phyloP scores from a whole-genome alignment of 1,140 invertebrate genomes.

The Daktulosphaira vitifoliae region DNA sequence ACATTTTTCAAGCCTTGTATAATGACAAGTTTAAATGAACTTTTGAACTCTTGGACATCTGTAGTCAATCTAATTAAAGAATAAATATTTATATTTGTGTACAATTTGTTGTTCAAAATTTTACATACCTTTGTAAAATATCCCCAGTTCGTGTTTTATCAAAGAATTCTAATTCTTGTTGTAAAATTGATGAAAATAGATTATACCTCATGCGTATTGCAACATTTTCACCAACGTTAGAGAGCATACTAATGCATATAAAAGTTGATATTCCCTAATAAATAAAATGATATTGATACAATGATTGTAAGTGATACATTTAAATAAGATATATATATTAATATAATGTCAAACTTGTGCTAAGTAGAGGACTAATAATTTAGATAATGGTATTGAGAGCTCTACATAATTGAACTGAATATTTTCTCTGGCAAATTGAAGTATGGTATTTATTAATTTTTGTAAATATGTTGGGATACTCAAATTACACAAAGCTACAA shows the following conservation, averaged over 20 bases:
- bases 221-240: constrained; percentile 76
- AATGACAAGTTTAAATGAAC: constrained; percentile 83
- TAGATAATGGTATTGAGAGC: constrained; percentile 56
- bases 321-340: constrained; percentile 29
- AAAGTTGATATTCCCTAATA: constrained; percentile 77
- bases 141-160: constrained; percentile 84
- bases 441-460: constrained; percentile 65
- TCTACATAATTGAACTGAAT: constrained; percentile 49
- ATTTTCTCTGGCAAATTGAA: constrained; percentile 45
- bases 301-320: constrained; percentile 4
- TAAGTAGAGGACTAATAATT: constrained; percentile 57
- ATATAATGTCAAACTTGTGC: constrained; percentile 54
- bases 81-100: background rate
- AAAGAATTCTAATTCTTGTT: constrained; percentile 86
- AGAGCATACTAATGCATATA: constrained; percentile 75
- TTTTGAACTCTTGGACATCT: constrained; percentile 96
- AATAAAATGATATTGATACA: constrained; percentile 36
- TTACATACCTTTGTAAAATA: constrained; percentile 67
- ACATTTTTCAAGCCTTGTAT: constrained; percentile 77
- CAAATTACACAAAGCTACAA: constrained; percentile 72
- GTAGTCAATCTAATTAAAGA: constrained; percentile 61
- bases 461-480: constrained; percentile 69
- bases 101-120: background rate
- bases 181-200: constrained; percentile 73
- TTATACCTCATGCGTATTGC: constrained; percentile 68